These are phyloP conservation scores for Synaphobranchus kaupii DNA, from an alignment of 2,797 vertebrate species.

Conservation along the genomic window DNA sequence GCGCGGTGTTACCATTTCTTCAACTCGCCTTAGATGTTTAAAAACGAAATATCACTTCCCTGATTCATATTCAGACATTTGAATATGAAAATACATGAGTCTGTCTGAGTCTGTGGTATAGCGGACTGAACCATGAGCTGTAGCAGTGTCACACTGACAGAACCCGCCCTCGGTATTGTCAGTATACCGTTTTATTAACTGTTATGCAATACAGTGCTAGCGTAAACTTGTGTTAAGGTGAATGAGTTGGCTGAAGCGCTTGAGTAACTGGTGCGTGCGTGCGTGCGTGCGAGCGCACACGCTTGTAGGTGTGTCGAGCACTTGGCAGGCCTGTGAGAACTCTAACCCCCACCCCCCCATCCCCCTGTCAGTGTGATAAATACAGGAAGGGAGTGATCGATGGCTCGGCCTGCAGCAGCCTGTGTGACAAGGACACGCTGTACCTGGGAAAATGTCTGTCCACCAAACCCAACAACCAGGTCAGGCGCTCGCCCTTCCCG, in stretches of 20 bases:
- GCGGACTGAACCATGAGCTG: not conserved
- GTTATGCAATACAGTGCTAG: conserved; percentile 19
- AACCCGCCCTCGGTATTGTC: not conserved
- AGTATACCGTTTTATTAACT: not conserved
- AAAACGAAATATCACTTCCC: not conserved
- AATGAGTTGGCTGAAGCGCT: not conserved
- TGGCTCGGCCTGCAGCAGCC: conserved; percentile 91
- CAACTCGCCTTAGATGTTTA: not conserved
- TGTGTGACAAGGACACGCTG: conserved; percentile 91
- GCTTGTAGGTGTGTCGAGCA: not conserved
- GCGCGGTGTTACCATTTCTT: not conserved
- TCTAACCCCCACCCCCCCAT: not conserved
- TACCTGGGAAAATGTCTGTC: conserved; percentile 96
- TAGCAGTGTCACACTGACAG: not conserved
- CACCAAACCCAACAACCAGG: conserved; percentile 88
- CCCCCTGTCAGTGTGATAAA: conserved; percentile 84
- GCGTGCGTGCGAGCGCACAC: not conserved
- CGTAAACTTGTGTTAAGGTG: conserved; percentile 9
- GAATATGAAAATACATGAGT: not conserved
- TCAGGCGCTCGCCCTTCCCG: conserved; percentile 50
- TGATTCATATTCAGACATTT: not conserved
- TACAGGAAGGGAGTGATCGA: conserved; percentile 93
- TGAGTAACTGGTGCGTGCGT: not conserved
- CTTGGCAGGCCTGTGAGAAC: not conserved
- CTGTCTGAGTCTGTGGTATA: no score